phyloP scores from a whole-genome alignment of 2,797 vertebrate species.

The Cetoscarus ocellatus region DNA sequence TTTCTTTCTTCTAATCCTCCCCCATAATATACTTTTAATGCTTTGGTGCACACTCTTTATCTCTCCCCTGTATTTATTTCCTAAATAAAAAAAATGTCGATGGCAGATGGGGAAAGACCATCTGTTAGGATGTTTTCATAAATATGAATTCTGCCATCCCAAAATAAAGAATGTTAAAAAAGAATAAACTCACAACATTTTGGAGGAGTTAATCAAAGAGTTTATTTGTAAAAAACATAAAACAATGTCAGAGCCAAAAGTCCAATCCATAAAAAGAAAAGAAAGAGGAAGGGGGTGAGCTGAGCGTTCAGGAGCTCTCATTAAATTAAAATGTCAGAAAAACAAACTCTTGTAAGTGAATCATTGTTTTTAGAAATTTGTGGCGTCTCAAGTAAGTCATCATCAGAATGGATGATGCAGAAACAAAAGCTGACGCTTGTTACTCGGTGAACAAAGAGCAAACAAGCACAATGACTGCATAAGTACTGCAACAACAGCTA shows the following conservation, averaged over 20 bases:
- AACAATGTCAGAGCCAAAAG: conserved; percentile 11
- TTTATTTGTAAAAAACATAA: conserved; percentile 1
- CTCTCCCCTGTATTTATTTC: too few species aligned
- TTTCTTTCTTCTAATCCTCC: too few species aligned
- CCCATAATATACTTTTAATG: too few species aligned
- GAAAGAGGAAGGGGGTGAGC: conserved; percentile 1
- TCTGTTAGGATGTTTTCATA: too few species aligned
- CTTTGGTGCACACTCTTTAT: too few species aligned
- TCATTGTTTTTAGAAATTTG: neutral
- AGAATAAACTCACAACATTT: too few species aligned
- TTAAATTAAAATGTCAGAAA: conserved; percentile 14
- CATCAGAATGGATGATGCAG: neutral
- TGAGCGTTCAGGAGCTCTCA: neutral
- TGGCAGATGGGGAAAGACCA: too few species aligned
- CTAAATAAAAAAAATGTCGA: too few species aligned
- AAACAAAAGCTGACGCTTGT: conserved; percentile 31
- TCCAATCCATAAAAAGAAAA: conserved; percentile 19
- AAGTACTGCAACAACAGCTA: conserved; percentile 50
- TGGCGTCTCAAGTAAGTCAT: neutral
- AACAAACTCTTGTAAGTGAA: conserved; percentile 11
- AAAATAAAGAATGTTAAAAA: too few species aligned
- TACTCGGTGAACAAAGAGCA: conserved; percentile 28
- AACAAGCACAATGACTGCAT: conserved; percentile 44
- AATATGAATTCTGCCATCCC: too few species aligned
- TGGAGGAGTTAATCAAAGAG: neutral